Percentiles rank a stretch among this genome's conserved stretches.
phyloP scores from a whole-genome alignment of 2,888 invertebrate species.

The Panzeria rudis region DNA sequence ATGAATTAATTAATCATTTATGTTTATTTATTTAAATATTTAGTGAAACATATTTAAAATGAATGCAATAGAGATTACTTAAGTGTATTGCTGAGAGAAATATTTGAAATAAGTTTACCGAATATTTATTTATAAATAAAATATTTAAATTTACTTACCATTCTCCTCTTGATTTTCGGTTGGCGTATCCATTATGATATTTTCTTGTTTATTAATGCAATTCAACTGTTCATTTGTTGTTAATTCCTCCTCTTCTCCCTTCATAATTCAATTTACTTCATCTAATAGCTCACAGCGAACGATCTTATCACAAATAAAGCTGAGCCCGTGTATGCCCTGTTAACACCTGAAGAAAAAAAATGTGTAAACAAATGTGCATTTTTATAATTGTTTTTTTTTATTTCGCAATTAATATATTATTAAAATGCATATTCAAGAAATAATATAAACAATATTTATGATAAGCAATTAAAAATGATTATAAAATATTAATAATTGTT shows the following conservation, averaged over 20 bases:
- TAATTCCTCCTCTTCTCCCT: conserved; percentile 76
- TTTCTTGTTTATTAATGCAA: conserved; percentile 76
- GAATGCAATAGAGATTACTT: not conserved
- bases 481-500: conserved; percentile 42
- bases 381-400: conserved; percentile 21
- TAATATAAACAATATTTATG: conserved; percentile 33
- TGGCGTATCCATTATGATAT: conserved; percentile 71
- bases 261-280: conserved; percentile 75
- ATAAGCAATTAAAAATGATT: conserved; percentile 61
- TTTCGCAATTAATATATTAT: conserved; percentile 38
- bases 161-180: conserved; percentile 76
- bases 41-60: not conserved
- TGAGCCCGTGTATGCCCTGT: not conserved
- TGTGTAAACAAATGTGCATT: conserved; percentile 10
- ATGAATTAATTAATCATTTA: conserved; percentile 55
- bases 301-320: conserved; percentile 27
- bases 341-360: conserved; percentile 49
- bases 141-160: conserved; percentile 44
- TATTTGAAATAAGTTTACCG: not conserved
- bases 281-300: not conserved
- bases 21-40: not conserved
- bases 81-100: not conserved
- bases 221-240: conserved; percentile 75
- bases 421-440: conserved; percentile 10
- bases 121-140: not conserved